Conservation (phyloP, 1,140 invertebrate species). For the Drosophila prosaltans region DNA sequence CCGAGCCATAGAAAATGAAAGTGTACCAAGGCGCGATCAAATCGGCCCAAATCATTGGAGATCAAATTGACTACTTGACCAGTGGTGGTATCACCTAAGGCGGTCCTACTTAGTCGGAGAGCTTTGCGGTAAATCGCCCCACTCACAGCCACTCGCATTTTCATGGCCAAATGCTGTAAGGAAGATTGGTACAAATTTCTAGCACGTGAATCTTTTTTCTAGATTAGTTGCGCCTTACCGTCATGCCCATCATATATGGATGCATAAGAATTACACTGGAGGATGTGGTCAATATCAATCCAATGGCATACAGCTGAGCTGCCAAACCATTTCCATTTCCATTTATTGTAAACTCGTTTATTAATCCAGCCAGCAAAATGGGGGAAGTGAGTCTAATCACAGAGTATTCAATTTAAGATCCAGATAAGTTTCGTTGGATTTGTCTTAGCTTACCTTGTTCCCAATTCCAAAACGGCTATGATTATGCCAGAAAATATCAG, state of each 20-base stretch:
- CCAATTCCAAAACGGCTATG: slow-evolving; percentile 39
- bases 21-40: slow-evolving; percentile 77
- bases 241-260: slow-evolving; percentile 86
- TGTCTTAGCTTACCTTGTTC: slow-evolving; percentile 38
- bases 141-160: slow-evolving; percentile 84
- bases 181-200: no score
- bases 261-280: slow-evolving; percentile 85
- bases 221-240: slow-evolving; percentile 49
- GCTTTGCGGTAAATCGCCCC: slow-evolving; percentile 88
- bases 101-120: slow-evolving; percentile 86
- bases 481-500: slow-evolving; percentile 44
- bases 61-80: slow-evolving; percentile 90
- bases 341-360: slow-evolving; percentile 55
- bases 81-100: slow-evolving; percentile 89
- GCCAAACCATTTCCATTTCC: slow-evolving; percentile 58
- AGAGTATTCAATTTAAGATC: neutral
- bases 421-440: neutral
- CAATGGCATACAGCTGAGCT: slow-evolving; percentile 85
- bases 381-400: slow-evolving; percentile 53
- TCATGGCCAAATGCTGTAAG: slow-evolving; percentile 58
- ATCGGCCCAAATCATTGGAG: slow-evolving; percentile 86
- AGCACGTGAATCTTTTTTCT: slow-evolving; percentile 52
- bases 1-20: slow-evolving; percentile 84
- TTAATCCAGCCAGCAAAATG: slow-evolving; percentile 57
- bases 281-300: slow-evolving; percentile 84